phyloP scores from a whole-genome alignment of 1,140 invertebrate species.

The Drosophila pandora region DNA sequence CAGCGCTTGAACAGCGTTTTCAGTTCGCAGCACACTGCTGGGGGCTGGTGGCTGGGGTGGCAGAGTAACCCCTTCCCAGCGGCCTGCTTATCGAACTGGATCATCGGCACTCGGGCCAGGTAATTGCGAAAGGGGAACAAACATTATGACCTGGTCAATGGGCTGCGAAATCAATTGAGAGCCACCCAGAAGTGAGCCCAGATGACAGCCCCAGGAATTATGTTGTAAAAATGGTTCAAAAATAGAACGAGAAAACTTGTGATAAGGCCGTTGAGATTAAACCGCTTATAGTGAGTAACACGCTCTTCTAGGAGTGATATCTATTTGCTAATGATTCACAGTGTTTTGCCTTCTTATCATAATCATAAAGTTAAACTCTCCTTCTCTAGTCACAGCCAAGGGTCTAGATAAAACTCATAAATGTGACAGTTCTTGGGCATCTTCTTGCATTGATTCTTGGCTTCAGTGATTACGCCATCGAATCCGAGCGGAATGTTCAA shows the following conservation, averaged over 20 bases:
- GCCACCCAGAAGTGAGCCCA: background rate
- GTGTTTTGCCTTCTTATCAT: background rate
- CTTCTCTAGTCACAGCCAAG: background rate
- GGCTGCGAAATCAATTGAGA: slow-evolving; percentile 11
- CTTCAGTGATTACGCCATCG: slow-evolving; percentile 31
- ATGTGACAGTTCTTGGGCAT: background rate
- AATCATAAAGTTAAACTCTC: background rate
- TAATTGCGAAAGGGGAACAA: slow-evolving; percentile 18
- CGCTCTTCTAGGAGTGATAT: background rate
- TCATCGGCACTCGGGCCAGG: slow-evolving; percentile 15
- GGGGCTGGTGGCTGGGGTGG: no score
- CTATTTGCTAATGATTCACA: slow-evolving; percentile 1
- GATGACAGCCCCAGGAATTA: background rate
- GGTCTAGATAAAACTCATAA: background rate
- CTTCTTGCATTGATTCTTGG: background rate
- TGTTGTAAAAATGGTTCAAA: background rate
- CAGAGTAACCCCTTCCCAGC: background rate
- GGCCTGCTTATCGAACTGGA: slow-evolving; percentile 39
- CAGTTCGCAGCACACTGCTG: background rate
- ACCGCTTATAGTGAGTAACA: background rate
- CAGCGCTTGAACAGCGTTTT: slow-evolving; percentile 5
- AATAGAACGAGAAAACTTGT: background rate
- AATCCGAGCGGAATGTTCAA: background rate
- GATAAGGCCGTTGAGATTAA: background rate
- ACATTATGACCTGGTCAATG: slow-evolving; percentile 38